These are phyloP conservation scores for Chondrosia reniformis DNA, from an alignment of 37 sponge, comb jelly and placozoan species.

Conservation along the genomic window DNA sequence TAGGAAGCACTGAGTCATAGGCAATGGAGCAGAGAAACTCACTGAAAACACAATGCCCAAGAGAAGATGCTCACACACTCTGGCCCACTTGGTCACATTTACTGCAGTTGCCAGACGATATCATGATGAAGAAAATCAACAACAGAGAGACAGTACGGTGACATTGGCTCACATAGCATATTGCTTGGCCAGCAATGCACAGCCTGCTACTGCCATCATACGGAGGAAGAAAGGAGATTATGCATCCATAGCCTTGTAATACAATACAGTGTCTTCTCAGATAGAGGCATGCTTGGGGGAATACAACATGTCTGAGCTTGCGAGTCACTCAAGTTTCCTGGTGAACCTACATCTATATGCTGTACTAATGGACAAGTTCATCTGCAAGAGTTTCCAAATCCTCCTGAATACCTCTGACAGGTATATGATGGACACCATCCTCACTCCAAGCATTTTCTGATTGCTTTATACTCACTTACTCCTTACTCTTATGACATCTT, in stretches of 20 bases:
- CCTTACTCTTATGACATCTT: neutral
- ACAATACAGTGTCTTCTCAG: neutral
- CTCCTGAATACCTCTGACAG: constrained; percentile 8
- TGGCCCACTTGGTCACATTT: neutral
- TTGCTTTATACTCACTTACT: neutral
- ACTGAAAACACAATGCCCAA: neutral
- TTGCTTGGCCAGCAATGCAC: neutral
- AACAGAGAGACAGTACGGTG: neutral
- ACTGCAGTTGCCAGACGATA: neutral
- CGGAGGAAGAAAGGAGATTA: constrained; percentile 4
- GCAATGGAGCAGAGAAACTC: neutral
- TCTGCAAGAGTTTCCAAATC: neutral
- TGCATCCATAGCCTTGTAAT: neutral
- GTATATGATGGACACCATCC: constrained; percentile 5
- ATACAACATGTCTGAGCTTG: constrained; percentile 1
- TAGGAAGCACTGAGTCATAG: no score
- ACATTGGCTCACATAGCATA: neutral
- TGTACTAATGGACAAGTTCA: constrained; percentile 24
- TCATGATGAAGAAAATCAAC: neutral
- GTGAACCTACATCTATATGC: constrained; percentile 23
- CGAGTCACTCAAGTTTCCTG: constrained; percentile 10
- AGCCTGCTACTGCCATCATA: neutral
- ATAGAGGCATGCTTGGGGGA: neutral
- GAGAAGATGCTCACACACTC: neutral
- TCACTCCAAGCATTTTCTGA: constrained; percentile 24